Conservation (phyloP, 2,888 invertebrate species). For the Masnerella sp. region DNA sequence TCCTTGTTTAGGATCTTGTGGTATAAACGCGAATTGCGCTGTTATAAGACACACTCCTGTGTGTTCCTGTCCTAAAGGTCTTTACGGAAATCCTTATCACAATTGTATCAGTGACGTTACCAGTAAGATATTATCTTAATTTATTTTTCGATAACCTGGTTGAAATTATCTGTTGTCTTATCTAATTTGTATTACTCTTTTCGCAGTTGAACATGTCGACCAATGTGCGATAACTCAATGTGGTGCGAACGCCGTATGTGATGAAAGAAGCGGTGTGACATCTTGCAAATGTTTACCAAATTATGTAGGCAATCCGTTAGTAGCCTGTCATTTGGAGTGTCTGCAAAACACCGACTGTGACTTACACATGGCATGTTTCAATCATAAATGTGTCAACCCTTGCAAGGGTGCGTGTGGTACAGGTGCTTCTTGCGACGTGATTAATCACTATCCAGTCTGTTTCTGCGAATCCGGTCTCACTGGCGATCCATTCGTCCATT, state of each 20-base stretch:
- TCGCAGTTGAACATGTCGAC: slow-evolving; percentile 75
- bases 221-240: slow-evolving; percentile 88
- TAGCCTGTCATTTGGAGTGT: slow-evolving; percentile 89
- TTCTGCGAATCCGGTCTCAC: slow-evolving; percentile 82
- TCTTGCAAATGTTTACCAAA: slow-evolving; percentile 86
- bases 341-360: slow-evolving; percentile 83
- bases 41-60: slow-evolving; percentile 88
- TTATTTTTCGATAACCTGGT: not conserved
- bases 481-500: slow-evolving; percentile 84
- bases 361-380: slow-evolving; percentile 79
- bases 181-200: not conserved
- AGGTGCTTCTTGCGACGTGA: slow-evolving; percentile 85
- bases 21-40: slow-evolving; percentile 87
- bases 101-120: slow-evolving; percentile 86
- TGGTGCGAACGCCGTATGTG: slow-evolving; percentile 89
- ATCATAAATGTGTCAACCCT: slow-evolving; percentile 79
- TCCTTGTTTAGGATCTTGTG: slow-evolving; percentile 86
- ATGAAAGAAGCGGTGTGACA: slow-evolving; percentile 82
- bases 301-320: slow-evolving; percentile 88
- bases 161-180: not conserved
- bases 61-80: slow-evolving; percentile 89
- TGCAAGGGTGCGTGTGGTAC: slow-evolving; percentile 84
- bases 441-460: slow-evolving; percentile 89
- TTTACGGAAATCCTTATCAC: slow-evolving; percentile 87
- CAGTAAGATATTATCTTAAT: slow-evolving; percentile 17